Percentiles rank a stretch among this genome's conserved stretches.
Evolutionary conservation across 2,113 vertebrate species (phyloP).

Genomic region (Perca schrenkii): DNA sequence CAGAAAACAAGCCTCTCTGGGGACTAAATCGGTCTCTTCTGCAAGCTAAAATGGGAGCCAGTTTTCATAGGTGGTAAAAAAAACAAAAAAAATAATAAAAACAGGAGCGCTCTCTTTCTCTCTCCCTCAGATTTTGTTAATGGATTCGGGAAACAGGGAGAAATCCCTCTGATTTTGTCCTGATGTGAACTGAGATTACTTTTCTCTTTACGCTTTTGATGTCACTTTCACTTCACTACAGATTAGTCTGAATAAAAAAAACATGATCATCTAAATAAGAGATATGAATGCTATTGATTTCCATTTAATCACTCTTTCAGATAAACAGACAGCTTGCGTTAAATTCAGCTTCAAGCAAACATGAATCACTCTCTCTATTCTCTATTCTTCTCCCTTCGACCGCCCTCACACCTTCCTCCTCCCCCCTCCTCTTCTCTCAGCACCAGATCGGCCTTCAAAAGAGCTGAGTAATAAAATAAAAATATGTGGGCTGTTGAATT

Average conservation of each 20-base stretch:
- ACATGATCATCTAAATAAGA: neutral
- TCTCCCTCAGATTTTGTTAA: constrained; percentile 44
- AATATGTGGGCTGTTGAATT: constrained; percentile 28
- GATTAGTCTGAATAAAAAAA: neutral
- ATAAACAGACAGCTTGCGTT: too few species aligned
- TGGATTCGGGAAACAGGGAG: constrained; percentile 48
- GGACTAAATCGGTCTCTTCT: neutral
- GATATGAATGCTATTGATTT: neutral
- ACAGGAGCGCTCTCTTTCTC: neutral
- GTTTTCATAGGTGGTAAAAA: constrained; percentile 7
- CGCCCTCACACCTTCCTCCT: neutral
- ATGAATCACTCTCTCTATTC: neutral
- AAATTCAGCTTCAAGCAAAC: neutral
- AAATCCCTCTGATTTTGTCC: constrained; percentile 42
- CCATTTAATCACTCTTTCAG: neutral
- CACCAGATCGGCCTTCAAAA: constrained; percentile 40
- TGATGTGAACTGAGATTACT: constrained; percentile 22
- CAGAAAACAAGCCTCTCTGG: constrained; percentile 24
- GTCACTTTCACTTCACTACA: neutral
- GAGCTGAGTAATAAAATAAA: constrained; percentile 35
- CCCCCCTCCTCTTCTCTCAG: neutral
- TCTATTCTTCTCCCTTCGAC: neutral
- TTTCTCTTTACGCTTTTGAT: neutral
- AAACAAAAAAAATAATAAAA: neutral
- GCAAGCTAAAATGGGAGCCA: neutral